Base-by-base conservation (phyloP, 2,797 vertebrate genomes). In the Thripadectes ignobilis region DNA sequence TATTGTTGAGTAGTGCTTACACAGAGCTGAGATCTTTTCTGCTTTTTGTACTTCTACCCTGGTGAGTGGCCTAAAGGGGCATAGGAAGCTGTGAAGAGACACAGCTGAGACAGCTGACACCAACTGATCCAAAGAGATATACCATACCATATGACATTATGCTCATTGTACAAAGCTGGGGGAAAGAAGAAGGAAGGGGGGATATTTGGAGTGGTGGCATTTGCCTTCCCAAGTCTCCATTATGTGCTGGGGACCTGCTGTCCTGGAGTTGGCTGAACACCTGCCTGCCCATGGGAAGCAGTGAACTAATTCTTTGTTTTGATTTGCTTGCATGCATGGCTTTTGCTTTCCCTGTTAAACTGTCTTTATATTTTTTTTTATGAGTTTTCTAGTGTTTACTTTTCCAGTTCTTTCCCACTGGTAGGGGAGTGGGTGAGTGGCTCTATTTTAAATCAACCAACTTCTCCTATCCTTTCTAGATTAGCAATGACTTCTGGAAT, bases 211-310 rank as follows among this genome's bases (percentile, higher is more conserved):
- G 17, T 26, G 2, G 30, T 10, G 3, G 0, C 2, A 3, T 29
- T 71, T 51, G 17, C 39, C 24, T 65, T 45, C 14, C 29, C 24
- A 43, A 62, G 19, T n/a, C 48, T 18, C 12, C n/a, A 21, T 36
- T 29, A 29, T 21, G 12, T 26, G 20, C 71, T 45, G 20, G 51
- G 7, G 32, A 12, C 0, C 0, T 63, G 20, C 14, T 57, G 1
- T 51, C n/a, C 29, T 30, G 38, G 23, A 58, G 20, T 34, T 22
- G 38, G n/a, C 13, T 34, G 43, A 63, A 24, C 23, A 57, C 7
- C 20, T 45, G 13, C 20, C 24, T 63, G 38, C 19, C 8, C 26
- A 24, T 32, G 18, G 22, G 13, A 88, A 62, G 22, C 3, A 57
- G 12, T 5, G 3, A 45, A 45, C 38, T 38, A 15, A 39, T 67